phyloP scores from a whole-genome alignment of 1,140 invertebrate genomes.

The Homarus americanus region DNA sequence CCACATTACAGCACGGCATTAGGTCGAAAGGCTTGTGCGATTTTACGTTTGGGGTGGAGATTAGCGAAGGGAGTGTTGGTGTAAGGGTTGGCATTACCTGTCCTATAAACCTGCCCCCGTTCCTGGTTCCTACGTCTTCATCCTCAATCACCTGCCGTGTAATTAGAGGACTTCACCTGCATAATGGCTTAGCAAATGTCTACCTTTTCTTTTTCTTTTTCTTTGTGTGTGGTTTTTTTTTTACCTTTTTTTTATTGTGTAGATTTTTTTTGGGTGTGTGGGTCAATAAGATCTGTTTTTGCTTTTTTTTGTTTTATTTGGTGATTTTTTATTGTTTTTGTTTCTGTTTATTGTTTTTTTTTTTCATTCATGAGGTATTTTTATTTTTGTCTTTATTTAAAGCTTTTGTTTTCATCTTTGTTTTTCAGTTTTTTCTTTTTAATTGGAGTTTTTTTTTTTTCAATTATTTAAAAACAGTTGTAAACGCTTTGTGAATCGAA shows the following conservation, averaged over 20 bases:
- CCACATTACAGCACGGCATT: neutral
- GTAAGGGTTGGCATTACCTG: slow-evolving; percentile 26
- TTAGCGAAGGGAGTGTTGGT: slow-evolving; percentile 10
- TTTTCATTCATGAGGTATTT: too few relatives aligned
- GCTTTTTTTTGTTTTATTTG: neutral
- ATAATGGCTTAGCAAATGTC: neutral
- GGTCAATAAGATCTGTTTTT: neutral
- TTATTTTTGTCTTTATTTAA: too few relatives aligned
- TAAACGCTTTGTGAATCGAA: too few relatives aligned
- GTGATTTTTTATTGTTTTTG: too few relatives aligned
- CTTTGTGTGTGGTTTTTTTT: neutral
- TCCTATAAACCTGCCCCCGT: slow-evolving; percentile 28
- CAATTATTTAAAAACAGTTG: too few relatives aligned
- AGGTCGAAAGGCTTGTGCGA: neutral
- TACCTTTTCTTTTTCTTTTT: neutral
- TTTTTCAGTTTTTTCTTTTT: too few relatives aligned
- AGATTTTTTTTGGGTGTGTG: too few relatives aligned
- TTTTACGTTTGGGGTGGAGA: slow-evolving; percentile 23
- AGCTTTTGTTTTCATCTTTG: too few relatives aligned
- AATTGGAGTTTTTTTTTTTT: too few relatives aligned
- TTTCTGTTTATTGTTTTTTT: too few relatives aligned
- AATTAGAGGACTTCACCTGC: slow-evolving; percentile 16
- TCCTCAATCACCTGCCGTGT: slow-evolving; percentile 32
- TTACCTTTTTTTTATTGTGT: too few relatives aligned
- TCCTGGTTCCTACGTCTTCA: slow-evolving; percentile 18